Percentiles rank a stretch among this genome's conserved stretches.
phyloP scores from a whole-genome alignment of 1,140 invertebrate species.

The Aphelenchoides avenae region DNA sequence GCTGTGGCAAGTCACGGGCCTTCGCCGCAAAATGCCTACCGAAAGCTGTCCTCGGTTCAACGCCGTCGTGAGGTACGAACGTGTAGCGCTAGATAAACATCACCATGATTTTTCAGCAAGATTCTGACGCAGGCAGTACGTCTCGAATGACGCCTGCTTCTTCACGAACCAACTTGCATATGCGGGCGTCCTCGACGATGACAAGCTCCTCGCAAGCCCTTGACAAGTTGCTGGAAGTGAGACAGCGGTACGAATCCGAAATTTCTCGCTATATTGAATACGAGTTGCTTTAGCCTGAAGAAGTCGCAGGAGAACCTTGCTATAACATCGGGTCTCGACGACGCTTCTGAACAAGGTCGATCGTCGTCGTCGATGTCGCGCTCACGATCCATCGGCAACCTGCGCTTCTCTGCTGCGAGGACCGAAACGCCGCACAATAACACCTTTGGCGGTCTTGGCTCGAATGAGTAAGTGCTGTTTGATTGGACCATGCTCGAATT shows the following conservation, averaged over 20 bases:
- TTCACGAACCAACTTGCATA: conserved; percentile 25
- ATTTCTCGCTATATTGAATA: too few relatives aligned
- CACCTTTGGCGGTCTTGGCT: conserved; percentile 10
- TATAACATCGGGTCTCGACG: not conserved
- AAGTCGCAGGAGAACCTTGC: conserved; percentile 46
- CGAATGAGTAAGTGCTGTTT: conserved; percentile 2
- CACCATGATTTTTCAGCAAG: conserved; percentile 1
- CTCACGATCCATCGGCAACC: conserved; percentile 48
- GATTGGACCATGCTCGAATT: not conserved
- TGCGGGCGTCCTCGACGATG: conserved; percentile 13
- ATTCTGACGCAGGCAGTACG: conserved; percentile 1
- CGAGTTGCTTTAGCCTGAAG: too few relatives aligned
- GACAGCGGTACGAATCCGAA: too few relatives aligned
- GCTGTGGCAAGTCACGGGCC: not conserved
- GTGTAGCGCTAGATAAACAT: not conserved
- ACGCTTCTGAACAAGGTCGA: not conserved
- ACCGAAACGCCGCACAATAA: conserved; percentile 3
- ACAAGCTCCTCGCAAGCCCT: conserved; percentile 28
- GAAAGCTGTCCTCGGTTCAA: not conserved
- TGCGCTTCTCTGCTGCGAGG: conserved; percentile 18
- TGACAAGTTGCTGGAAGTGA: conserved; percentile 30
- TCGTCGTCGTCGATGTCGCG: conserved; percentile 31
- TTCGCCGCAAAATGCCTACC: not conserved
- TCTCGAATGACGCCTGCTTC: conserved; percentile 19
- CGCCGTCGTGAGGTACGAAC: not conserved